Evolutionary conservation across 1,140 invertebrate genomes (phyloP).

Genomic region (Thaumetopoea pityocampa): DNA sequence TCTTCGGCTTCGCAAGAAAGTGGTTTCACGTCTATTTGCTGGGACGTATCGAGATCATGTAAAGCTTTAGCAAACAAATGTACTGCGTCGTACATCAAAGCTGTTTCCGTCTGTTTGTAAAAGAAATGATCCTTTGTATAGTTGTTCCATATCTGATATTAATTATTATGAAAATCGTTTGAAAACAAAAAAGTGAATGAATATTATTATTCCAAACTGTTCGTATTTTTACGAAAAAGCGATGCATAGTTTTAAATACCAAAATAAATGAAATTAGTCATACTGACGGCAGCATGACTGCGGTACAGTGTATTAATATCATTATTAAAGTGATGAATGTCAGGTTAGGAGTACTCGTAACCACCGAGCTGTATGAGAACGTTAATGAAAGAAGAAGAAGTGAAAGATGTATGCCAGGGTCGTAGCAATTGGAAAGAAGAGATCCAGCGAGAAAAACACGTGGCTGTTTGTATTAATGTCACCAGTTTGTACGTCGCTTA

Average conservation of each 20-base stretch:
- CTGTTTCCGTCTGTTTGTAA: slow-evolving; percentile 89
- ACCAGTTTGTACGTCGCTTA: slow-evolving; percentile 49
- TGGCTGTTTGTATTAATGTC: background rate
- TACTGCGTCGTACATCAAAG: slow-evolving; percentile 96
- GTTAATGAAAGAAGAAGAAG: no score
- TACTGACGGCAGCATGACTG: no score
- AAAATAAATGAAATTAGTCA: no score
- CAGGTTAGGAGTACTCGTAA: no score
- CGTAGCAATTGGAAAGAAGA: slow-evolving; percentile 7
- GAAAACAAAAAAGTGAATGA: background rate
- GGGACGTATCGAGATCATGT: slow-evolving; percentile 91
- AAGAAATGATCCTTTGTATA: background rate
- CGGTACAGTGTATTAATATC: no score
- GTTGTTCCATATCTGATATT: background rate
- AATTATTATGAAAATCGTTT: background rate
- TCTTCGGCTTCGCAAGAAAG: slow-evolving; percentile 93
- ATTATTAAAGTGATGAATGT: no score
- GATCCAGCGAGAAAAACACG: background rate
- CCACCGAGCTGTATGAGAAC: no score
- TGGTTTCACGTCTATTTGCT: slow-evolving; percentile 91
- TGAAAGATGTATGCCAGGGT: no score
- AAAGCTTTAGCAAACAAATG: slow-evolving; percentile 95
- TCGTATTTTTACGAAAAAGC: no score
- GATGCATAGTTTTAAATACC: no score
- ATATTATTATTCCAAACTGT: no score